phyloP scores from a whole-genome alignment of 2,888 invertebrate species.

The Lasioglossum lativentre region DNA sequence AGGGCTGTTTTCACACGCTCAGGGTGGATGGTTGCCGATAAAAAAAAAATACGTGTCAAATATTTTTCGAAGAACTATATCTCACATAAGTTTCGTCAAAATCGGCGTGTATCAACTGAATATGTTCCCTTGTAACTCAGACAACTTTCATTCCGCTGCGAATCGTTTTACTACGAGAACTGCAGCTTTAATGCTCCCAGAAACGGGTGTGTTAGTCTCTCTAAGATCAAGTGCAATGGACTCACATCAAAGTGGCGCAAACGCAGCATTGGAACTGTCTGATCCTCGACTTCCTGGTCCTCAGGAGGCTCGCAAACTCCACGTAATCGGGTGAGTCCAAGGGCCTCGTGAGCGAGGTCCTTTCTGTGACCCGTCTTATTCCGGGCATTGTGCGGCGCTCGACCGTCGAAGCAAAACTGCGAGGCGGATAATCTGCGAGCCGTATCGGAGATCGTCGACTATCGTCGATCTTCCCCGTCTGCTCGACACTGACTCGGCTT shows the following conservation, averaged over 20 bases:
- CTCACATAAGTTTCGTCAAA: too few species aligned
- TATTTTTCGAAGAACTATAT: too few species aligned
- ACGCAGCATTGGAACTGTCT: constrained; percentile 90
- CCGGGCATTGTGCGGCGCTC: constrained; percentile 26
- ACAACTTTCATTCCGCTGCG: too few species aligned
- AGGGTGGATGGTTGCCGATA: too few species aligned
- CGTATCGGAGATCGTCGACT: constrained; percentile 23
- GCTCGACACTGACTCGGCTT: constrained; percentile 35
- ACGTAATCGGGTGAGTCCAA: constrained; percentile 84
- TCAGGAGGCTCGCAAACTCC: constrained; percentile 85
- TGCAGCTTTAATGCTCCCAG: background rate
- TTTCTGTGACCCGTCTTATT: constrained; percentile 83
- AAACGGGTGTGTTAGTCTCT: background rate
- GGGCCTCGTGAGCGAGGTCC: constrained; percentile 85
- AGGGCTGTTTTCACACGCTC: too few species aligned
- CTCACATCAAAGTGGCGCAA: constrained; percentile 90
- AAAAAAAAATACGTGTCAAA: too few species aligned
- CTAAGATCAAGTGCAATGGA: constrained; percentile 65
- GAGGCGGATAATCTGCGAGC: background rate
- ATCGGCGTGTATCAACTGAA: too few species aligned
- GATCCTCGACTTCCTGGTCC: constrained; percentile 84
- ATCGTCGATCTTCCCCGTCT: background rate
- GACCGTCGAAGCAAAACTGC: background rate
- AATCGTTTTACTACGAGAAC: background rate
- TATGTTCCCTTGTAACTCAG: too few species aligned